Conservation (phyloP, 2,888 invertebrate genomes). For the Tachystola acroxantha region DNA sequence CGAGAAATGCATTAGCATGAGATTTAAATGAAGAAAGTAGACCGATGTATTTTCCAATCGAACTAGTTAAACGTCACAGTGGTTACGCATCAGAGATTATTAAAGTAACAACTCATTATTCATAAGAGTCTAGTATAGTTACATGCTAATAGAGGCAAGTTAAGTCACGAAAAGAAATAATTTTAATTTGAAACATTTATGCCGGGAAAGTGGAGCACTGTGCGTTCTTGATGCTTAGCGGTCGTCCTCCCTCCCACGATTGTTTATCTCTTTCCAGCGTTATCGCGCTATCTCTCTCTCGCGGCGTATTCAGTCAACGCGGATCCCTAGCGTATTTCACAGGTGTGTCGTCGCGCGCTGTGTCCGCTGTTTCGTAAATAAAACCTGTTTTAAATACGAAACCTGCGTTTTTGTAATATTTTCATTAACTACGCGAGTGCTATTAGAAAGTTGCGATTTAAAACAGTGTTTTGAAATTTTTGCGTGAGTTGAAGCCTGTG, state of each 20-base stretch:
- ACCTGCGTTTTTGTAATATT: slow-evolving; percentile 20
- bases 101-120: slow-evolving; percentile 5
- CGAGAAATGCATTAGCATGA: no score
- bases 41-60: slow-evolving; percentile 2
- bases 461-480: slow-evolving; percentile 22
- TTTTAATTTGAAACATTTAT: slow-evolving; percentile 21
- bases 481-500: slow-evolving; percentile 25
- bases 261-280: slow-evolving; percentile 52
- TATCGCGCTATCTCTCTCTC: slow-evolving; percentile 58
- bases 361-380: slow-evolving; percentile 48
- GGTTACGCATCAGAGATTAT: slow-evolving; percentile 7
- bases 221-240: slow-evolving; percentile 62
- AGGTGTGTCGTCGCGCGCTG: slow-evolving; percentile 47
- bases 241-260: slow-evolving; percentile 64
- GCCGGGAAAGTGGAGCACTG: slow-evolving; percentile 45
- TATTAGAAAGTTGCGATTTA: slow-evolving; percentile 9
- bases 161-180: slow-evolving; percentile 16
- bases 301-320: slow-evolving; percentile 62
- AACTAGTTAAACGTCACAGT: slow-evolving; percentile 2
- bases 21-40: background rate
- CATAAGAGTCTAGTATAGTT: background rate
- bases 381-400: slow-evolving; percentile 39
- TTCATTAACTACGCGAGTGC: slow-evolving; percentile 10
- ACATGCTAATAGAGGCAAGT: slow-evolving; percentile 9
- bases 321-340: slow-evolving; percentile 50